Base-by-base conservation (phyloP, 2,888 invertebrate genomes). In the Cephus rjabovi region DNA sequence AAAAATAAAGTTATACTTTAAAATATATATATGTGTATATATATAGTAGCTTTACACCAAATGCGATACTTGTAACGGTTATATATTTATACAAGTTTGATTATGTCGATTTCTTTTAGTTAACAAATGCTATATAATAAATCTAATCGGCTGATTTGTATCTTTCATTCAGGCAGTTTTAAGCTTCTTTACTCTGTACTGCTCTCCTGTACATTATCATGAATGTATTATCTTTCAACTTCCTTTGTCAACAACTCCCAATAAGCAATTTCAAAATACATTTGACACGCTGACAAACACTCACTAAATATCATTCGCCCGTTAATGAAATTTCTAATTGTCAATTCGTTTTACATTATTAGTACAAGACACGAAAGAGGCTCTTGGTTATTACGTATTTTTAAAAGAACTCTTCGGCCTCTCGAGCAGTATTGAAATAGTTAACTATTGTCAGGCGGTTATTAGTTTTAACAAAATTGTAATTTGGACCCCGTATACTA, bases 81-180 rank as follows among this genome's bases (percentile, higher is more conserved):
- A 56, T 23, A 56, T 56, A 56, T 56, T 56, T 56, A 56, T 56
- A 56, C 56, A 56, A 23, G 23, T 56, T 56, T 56, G 56, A 56
- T 56, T 56, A 56, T 56, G 56, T 56, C 56, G 23, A 56, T 56
- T 56, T 56, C 56, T 56, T 56, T 56, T 56, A 56, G 56, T 56
- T 56, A 56, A 56, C 56, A 56, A 56, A 56, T 56, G 6, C 56
- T 23, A 56, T 23, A 23, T 56, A 56, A 56, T 56, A 56, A 56
- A 23, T 56, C 56, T 56, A 56, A 56, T 56, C 56, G 56, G 56
- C 56, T 56, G 56, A 56, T 56, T 56, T 77, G 71, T 76, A 77
- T 80, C 76, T 75, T 68, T 33, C 15, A 75, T 81, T 82, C 83
- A 79, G 80, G 83, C 83, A 82, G 82, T 77, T 81, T 81, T 79